A percentile compares a stretch with the other conserved stretches of the same genome.
These are phyloP conservation scores for Lycaena phlaeas DNA, from an alignment of 2,888 invertebrate species.

Conservation along the genomic window DNA sequence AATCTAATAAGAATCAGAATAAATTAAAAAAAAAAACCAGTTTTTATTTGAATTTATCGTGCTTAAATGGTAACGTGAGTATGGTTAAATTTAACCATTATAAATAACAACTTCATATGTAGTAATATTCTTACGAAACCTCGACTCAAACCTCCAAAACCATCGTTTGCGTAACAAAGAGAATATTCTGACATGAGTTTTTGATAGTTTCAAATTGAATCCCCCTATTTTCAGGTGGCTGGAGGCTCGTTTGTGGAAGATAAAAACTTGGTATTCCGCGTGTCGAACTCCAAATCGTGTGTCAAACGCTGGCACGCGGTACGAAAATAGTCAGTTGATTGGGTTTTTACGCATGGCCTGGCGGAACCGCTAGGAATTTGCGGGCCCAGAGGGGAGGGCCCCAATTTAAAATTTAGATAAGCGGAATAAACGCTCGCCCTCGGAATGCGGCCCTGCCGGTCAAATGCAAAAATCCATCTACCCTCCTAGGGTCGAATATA, in stretches of 20 bases:
- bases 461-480: slow-evolving; percentile 1
- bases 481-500: background rate
- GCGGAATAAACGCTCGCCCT: slow-evolving; percentile 51
- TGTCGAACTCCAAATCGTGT: slow-evolving; percentile 44
- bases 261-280: slow-evolving; percentile 22
- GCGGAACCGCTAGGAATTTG: slow-evolving; percentile 51
- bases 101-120: no score
- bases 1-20: no score
- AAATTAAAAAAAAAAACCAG: no score
- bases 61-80: no score
- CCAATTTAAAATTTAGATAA: slow-evolving; percentile 66
- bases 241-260: slow-evolving; percentile 13
- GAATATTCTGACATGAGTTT: background rate
- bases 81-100: no score
- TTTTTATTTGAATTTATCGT: no score
- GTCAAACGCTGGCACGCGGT: slow-evolving; percentile 45
- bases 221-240: slow-evolving; percentile 9
- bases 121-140: no score
- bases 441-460: slow-evolving; percentile 14
- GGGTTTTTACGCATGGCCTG: slow-evolving; percentile 54
- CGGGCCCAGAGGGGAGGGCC: slow-evolving; percentile 16
- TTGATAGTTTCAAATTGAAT: background rate
- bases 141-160: no score
- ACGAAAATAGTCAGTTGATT: slow-evolving; percentile 52
- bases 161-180: no score